Percentiles rank a stretch among this genome's conserved stretches.
These are phyloP conservation scores for Leptoclinus maculatus DNA, from an alignment of 2,797 vertebrate species.

Conservation along the genomic window DNA sequence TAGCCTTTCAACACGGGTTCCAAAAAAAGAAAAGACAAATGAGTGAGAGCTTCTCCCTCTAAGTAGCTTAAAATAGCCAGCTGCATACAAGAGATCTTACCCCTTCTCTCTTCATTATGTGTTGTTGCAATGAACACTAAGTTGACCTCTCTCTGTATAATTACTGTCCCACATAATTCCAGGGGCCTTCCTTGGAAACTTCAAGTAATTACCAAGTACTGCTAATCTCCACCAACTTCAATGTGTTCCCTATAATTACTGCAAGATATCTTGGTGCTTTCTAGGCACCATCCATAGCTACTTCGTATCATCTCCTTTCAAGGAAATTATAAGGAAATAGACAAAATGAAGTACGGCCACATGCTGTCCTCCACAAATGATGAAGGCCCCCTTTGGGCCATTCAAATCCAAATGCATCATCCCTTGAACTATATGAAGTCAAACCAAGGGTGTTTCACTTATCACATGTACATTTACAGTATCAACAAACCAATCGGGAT, in stretches of 20 bases:
- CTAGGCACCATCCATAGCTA: not conserved
- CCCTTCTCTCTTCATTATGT: slow-evolving; percentile 16
- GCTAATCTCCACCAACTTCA: slow-evolving; percentile 18
- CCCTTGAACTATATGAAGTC: not conserved
- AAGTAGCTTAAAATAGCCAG: slow-evolving; percentile 11
- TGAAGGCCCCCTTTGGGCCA: not conserved
- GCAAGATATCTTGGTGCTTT: not conserved
- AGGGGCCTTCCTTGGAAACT: slow-evolving; percentile 14
- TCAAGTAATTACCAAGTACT: slow-evolving; percentile 22
- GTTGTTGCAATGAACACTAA: slow-evolving; percentile 22
- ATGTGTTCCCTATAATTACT: slow-evolving; percentile 20
- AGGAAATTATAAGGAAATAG: slow-evolving; percentile 12
- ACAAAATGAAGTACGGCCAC: slow-evolving; percentile 7
- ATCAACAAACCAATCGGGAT: not conserved
- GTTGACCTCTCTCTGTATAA: slow-evolving; percentile 37
- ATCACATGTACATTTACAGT: not conserved
- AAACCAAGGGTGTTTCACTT: not conserved
- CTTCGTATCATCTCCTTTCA: not conserved
- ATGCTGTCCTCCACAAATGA: slow-evolving; percentile 10
- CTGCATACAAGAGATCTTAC: not conserved
- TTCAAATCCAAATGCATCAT: slow-evolving; percentile 14
- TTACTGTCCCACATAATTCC: slow-evolving; percentile 27
- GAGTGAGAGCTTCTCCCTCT: not conserved
- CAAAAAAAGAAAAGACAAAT: not conserved
- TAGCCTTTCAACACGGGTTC: not conserved